Evolutionary conservation across 2,113 vertebrate genomes (phyloP), one percentile per base, ranked within the genome.

Genomic region (Toxostoma redivivum): DNA sequence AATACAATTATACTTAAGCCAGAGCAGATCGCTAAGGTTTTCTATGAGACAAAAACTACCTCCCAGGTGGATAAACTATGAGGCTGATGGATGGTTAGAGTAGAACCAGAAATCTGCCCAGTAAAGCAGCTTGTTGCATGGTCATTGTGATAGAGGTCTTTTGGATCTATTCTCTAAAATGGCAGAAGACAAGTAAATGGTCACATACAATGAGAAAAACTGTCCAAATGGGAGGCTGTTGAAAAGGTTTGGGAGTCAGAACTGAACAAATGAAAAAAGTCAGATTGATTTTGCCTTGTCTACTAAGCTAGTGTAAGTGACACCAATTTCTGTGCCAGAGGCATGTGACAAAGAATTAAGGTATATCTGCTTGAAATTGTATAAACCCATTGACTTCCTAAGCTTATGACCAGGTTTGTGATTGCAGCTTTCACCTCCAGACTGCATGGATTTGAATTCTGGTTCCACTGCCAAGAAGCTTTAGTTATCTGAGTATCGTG

Each of bases 1-100:
- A 97, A 96, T 96, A 92, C 42, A 95, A 91, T 97, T 96, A 92
- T 77, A 94, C 72, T 97, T 96, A 97, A 97, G 40, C 30, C 5
- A 17, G 93, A 97, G 86, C 65, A 97, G 84, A 95, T 30, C 31
- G 82, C 30, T 8, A 91, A 92, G 62, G 44, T 95, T 88, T 95
- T 97, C 95, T 93, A 96, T 67, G 91, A 96, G 94, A 74, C 72
- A 97, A 96, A 96, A 96, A 85, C 92, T 93, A 38, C n/a, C 79
- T 97, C 92, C 82, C 42, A 15, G 7, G 13, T 97, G 90, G 85
- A 95, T 88, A 96, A 97, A 95, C 70, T 83, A 38, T 81, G 96
- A 97, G 79, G 28, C 11, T 93, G 84, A 94, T 93, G 64, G 40
- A 73, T 95, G 88, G 57, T 94, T 95, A 93, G 60, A 92, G 60